Evolutionary conservation across 2,888 invertebrate species (phyloP).

Genomic region (Odiellus spinosus): DNA sequence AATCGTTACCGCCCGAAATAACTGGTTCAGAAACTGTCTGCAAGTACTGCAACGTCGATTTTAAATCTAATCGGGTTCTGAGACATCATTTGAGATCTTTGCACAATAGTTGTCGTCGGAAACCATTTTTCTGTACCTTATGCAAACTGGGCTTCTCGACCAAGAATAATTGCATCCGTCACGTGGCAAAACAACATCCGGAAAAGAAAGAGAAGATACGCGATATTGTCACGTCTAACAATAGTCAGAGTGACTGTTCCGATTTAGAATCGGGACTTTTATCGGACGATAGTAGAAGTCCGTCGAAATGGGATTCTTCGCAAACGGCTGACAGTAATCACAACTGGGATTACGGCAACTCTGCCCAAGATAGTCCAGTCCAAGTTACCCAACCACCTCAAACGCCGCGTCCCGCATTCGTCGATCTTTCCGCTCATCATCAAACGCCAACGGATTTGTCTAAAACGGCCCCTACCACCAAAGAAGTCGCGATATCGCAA

Average conservation of each 20-base stretch:
- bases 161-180: conserved; percentile 30
- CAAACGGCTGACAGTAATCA: background rate
- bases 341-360: no score
- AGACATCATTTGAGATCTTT: conserved; percentile 31
- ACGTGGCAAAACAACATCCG: conserved; percentile 30
- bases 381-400: conserved; percentile 21
- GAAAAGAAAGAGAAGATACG: conserved; percentile 22
- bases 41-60: conserved; percentile 32
- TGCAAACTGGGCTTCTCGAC: conserved; percentile 31
- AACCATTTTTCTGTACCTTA: conserved; percentile 29
- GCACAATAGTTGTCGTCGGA: conserved; percentile 27
- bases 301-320: conserved; percentile 14
- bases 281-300: background rate
- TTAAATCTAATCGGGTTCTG: conserved; percentile 30
- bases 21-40: conserved; percentile 30
- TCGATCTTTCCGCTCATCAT: no score
- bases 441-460: no score
- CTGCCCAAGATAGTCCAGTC: no score
- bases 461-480: no score
- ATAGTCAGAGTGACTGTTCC: conserved; percentile 2
- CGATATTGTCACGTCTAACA: conserved; percentile 13
- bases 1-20: conserved; percentile 15
- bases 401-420: conserved; percentile 9
- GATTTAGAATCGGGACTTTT: conserved; percentile 1
- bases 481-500: no score